These are phyloP conservation scores for Alloplasta piceator DNA, from an alignment of 2,888 invertebrate genomes.

Conservation along the genomic window DNA sequence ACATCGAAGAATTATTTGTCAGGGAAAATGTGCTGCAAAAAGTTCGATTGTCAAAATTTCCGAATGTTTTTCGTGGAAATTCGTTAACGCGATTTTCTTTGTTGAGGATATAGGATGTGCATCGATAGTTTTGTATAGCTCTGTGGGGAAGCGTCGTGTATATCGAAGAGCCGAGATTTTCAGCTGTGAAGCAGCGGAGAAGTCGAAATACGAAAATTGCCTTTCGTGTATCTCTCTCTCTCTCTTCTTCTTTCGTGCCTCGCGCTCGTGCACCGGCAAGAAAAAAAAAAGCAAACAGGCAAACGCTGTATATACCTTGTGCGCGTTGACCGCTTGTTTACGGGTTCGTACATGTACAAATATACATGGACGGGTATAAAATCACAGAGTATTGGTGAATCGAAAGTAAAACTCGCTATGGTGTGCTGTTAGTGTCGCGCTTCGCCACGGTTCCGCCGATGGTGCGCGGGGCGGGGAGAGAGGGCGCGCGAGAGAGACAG, in stretches of 20 bases:
- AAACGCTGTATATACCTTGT: slow-evolving; percentile 7
- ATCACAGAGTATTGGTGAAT: slow-evolving; percentile 34
- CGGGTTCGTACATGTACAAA: slow-evolving; percentile 30
- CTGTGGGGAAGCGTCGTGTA: slow-evolving; percentile 14
- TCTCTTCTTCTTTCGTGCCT: slow-evolving; percentile 7
- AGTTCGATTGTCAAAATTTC: background rate
- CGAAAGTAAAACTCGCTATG: slow-evolving; percentile 59
- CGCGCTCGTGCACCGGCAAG: background rate
- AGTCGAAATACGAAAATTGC: slow-evolving; percentile 39
- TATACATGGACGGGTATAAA: background rate
- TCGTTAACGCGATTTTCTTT: background rate
- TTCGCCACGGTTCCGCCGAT: slow-evolving; percentile 22
- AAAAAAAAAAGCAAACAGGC: background rate
- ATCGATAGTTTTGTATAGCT: slow-evolving; percentile 2
- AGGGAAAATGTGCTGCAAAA: background rate
- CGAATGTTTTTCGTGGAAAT: slow-evolving; percentile 3
- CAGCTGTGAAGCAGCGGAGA: slow-evolving; percentile 13
- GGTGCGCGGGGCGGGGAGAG: slow-evolving; percentile 2
- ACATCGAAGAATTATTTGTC: too few relatives aligned
- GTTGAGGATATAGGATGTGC: background rate
- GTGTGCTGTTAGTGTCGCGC: slow-evolving; percentile 37
- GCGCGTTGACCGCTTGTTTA: slow-evolving; percentile 57
- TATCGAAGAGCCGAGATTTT: too few relatives aligned
- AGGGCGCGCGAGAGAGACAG: background rate
- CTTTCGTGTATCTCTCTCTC: background rate